Percentiles rank a stretch among this genome's conserved stretches.
These are phyloP conservation scores for Drosophila tristis DNA, from an alignment of 1,140 invertebrate genomes.

Conservation along the genomic window DNA sequence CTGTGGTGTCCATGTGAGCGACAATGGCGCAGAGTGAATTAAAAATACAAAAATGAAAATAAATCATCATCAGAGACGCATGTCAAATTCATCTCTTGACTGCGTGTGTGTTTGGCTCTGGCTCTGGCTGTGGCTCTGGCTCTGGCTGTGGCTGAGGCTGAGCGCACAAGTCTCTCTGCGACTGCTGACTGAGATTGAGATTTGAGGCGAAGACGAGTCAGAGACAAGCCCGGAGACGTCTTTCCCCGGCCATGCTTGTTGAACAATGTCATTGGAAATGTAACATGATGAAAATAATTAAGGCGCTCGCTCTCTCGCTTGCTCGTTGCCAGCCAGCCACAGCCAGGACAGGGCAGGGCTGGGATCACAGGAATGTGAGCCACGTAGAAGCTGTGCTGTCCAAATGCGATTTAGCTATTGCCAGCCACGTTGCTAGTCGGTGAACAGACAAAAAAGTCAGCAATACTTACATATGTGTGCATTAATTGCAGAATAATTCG, in stretches of 20 bases:
- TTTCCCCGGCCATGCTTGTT: constrained; percentile 18
- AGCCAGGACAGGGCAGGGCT: too few relatives aligned
- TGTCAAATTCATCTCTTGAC: constrained; percentile 72
- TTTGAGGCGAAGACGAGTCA: constrained; percentile 14
- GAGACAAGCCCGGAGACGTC: not conserved
- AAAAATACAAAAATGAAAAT: constrained; percentile 76
- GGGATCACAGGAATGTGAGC: too few relatives aligned
- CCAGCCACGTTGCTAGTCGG: too few relatives aligned
- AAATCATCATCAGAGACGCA: constrained; percentile 76
- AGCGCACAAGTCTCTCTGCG: too few relatives aligned
- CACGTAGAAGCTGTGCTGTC: too few relatives aligned
- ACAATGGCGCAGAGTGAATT: constrained; percentile 76
- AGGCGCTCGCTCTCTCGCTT: not conserved
- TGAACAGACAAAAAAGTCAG: too few relatives aligned
- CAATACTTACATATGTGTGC: too few relatives aligned
- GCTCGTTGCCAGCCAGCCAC: too few relatives aligned
- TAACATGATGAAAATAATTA: constrained; percentile 65
- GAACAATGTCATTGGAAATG: constrained; percentile 60
- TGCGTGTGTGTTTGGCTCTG: constrained; percentile 22
- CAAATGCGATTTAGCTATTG: too few relatives aligned
- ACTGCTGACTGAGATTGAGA: constrained; percentile 18
- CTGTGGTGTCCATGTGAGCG: constrained; percentile 53
- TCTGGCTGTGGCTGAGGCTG: too few relatives aligned
- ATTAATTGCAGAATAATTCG: too few relatives aligned
- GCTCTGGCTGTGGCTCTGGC: too few relatives aligned